Evolutionary conservation across 2,888 invertebrate species (phyloP), one percentile per base, ranked within the genome.

Genomic region (Venustoraphidia nigricollis): DNA sequence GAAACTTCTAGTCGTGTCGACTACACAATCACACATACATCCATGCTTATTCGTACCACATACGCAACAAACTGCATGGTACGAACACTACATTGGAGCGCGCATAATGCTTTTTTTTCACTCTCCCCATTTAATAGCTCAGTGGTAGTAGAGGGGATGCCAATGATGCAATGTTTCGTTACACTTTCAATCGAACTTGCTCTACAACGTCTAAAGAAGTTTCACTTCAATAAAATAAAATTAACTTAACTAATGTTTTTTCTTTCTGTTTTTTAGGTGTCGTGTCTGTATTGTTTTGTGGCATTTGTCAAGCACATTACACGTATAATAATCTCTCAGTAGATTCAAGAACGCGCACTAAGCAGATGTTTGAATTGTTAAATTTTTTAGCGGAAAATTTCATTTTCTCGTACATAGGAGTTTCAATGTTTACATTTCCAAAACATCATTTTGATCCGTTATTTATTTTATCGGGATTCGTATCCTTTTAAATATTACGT

Each of bases 251-350:
- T 41, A 8, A 6, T 46, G 41, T 35, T 40, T 27, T 17, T 17
- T 17, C n/a, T 17, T 27, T 6, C 27, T 52, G 10, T 48, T 47
- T 60, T 65, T 38, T 66, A 85, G 85, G 91, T 47, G 94, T 97
- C 54, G 97, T 98, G 10, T 91, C 97, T 45, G 95, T 97, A 1
- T 66, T 98, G 42, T 98, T 97, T 69, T 97, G 97, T 69, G 97
- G 97, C 34, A 97, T 98, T 60, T 95, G 94, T 62, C 97, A 98
- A 70, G 97, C 97, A 14, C 97, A 98, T 69, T 98, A 98, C 66
- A 98, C 97, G 0, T 96, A 91, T 70, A 96, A 97, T 69, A 95
- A 95, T 68, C 69, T 95, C 36, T 93, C 93, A 0, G 75, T 79
- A 47, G 89, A 92, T 62, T 91, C 93, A 0, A 77, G 92, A 55